Base-by-base conservation (phyloP, 92 coral and sea anemone species). In the Phymanthus crucifer region DNA sequence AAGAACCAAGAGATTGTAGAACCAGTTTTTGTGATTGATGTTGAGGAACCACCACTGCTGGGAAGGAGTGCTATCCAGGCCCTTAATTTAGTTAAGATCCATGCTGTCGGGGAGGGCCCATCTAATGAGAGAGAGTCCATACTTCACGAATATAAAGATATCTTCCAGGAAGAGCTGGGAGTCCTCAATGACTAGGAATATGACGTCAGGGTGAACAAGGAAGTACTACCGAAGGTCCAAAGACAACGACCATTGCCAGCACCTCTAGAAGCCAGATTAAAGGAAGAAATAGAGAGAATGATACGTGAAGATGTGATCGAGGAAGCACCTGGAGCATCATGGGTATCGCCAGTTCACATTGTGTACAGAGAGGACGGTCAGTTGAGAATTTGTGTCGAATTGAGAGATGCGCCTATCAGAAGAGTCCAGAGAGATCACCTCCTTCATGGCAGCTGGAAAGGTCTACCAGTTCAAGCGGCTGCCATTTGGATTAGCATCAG, bases 401-500 rank as follows among this genome's bases (percentile, higher is more conserved):
- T 43, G 12, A 64, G 75, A 31, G 86, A 56, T 14, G 84, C 71
- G 7, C 9, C 33, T 71, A 6, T 34, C 77, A 70, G 77, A 71
- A 48, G 77, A 70, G 27, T 80, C 56, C 14, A 54, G 70, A 52
- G 83, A 79, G 40, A 69, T 71, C 18, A 54, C 80, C 18, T 72
- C 80, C 0, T 78, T 84, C 32, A 78, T 84, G 83, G 88, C 88
- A 2, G 83, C 74, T 0, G 83, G 88, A 8, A 84, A 84, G 33
- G 88, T 78, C 0, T 78, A 78, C 32, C 78, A 38, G 26, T 80
- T 87, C 66, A 73, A 75, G 82, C 47, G 85, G 48, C 71, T 87
- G 27, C 88, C 85, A 66, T 90, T 89, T 37, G 93, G 86, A 21
- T 66, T 86, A 26, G 70, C 77, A 74, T 73, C 85, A 16, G 81